Conservation (phyloP, 2,888 invertebrate species). For the Dyspetes luteomarginatus region DNA sequence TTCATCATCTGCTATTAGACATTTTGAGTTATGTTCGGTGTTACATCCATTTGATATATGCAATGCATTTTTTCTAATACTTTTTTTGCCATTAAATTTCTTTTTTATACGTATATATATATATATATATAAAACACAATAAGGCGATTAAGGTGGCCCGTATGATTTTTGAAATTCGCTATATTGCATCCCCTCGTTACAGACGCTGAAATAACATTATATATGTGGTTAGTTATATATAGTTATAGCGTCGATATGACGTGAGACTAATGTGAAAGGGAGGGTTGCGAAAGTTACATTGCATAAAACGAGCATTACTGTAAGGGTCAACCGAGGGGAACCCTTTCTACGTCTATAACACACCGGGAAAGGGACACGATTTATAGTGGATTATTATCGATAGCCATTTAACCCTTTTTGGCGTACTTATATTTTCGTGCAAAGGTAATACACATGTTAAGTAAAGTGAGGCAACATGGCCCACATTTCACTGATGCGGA, state of each 20-base stretch:
- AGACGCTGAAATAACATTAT: conserved; percentile 4
- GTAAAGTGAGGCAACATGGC: too few relatives aligned
- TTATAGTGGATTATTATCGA: conserved; percentile 49
- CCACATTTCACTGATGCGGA: too few relatives aligned
- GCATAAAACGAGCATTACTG: conserved; percentile 20
- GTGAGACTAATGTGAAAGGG: conserved; percentile 34
- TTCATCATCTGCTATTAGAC: too few relatives aligned
- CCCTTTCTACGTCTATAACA: conserved; percentile 46
- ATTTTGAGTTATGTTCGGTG: too few relatives aligned
- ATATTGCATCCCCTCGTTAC: not conserved
- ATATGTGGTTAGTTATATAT: conserved; percentile 11
- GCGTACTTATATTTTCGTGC: conserved; percentile 10
- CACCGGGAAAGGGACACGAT: conserved; percentile 21
- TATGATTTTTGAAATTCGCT: conserved; percentile 1
- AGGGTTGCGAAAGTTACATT: conserved; percentile 47
- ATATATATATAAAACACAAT: not conserved
- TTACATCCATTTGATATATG: too few relatives aligned
- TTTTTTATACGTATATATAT: too few relatives aligned
- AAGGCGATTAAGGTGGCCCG: not conserved
- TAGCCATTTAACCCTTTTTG: conserved; percentile 58
- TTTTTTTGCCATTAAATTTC: too few relatives aligned
- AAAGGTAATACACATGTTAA: not conserved
- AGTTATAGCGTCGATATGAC: conserved; percentile 5
- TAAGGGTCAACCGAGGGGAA: conserved; percentile 28
- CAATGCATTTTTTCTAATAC: too few relatives aligned